Conservation (phyloP, 1,140 invertebrate species). For the Cyclina sinensis region DNA sequence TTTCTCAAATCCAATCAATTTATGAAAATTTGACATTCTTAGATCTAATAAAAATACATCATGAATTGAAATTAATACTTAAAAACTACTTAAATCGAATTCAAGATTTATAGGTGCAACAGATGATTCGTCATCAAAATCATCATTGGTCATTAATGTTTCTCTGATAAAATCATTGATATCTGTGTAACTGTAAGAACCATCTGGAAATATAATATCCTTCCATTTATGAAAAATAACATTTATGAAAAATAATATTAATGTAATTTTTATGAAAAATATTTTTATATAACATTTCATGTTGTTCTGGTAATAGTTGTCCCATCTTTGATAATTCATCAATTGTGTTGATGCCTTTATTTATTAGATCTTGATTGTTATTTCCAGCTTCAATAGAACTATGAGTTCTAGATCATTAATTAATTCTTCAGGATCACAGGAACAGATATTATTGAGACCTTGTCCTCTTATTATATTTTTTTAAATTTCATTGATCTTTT, state of each 20-base stretch:
- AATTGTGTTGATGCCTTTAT: conserved; percentile 1
- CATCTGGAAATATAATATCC: not conserved
- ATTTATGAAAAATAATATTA: not conserved
- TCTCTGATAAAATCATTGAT: not conserved
- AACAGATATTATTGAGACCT: not conserved
- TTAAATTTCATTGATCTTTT: conserved; percentile 11
- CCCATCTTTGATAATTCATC: not conserved
- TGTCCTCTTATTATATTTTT: not conserved
- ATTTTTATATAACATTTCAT: not conserved
- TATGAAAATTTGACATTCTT: too few relatives aligned
- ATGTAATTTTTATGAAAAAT: too few relatives aligned
- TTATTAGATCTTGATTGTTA: not conserved
- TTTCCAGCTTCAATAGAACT: not conserved
- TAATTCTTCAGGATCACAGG: not conserved
- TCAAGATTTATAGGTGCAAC: too few relatives aligned
- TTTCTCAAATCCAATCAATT: too few relatives aligned
- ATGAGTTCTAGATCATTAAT: not conserved
- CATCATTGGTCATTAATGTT: not conserved
- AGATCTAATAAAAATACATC: too few relatives aligned
- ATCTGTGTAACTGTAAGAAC: not conserved
- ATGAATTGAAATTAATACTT: too few relatives aligned
- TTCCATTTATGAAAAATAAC: not conserved
- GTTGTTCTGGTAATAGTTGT: not conserved
- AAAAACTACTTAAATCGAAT: too few relatives aligned
- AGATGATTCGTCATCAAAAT: too few relatives aligned